These are phyloP conservation scores for Nymphalis io DNA, from an alignment of 1,140 invertebrate species.

Conservation along the genomic window DNA sequence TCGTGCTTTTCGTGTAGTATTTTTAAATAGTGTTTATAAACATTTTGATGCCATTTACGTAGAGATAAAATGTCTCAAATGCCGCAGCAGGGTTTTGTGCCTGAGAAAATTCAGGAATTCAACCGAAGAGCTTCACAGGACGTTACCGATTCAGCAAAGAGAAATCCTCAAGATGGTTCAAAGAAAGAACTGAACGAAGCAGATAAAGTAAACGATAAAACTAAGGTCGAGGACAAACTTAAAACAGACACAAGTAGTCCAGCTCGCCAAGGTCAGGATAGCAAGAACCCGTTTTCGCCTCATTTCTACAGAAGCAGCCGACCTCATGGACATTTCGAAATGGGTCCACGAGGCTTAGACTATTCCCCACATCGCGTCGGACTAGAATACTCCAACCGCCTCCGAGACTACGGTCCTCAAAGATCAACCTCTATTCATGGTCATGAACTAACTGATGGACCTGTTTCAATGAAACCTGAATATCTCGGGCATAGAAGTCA, in stretches of 20 bases:
- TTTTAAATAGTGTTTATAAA: constrained; percentile 58
- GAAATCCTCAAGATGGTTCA: constrained; percentile 42
- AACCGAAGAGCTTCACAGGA: constrained; percentile 70
- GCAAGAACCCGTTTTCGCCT: constrained; percentile 71
- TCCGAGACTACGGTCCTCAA: constrained; percentile 69
- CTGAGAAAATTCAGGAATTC: constrained; percentile 76
- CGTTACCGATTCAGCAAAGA: constrained; percentile 50
- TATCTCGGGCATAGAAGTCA: constrained; percentile 64
- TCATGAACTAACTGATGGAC: constrained; percentile 73
- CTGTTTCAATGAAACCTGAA: constrained; percentile 64
- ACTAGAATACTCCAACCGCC: constrained; percentile 67
- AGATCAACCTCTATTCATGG: constrained; percentile 77
- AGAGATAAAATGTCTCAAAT: constrained; percentile 68
- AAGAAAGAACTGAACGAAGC: constrained; percentile 61
- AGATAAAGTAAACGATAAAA: constrained; percentile 49
- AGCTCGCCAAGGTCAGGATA: constrained; percentile 52
- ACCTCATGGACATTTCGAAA: constrained; percentile 75
- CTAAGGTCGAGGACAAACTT: constrained; percentile 49
- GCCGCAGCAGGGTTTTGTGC: constrained; percentile 73
- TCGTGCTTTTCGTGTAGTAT: constrained; percentile 57
- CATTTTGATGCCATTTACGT: constrained; percentile 66
- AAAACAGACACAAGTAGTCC: constrained; percentile 48
- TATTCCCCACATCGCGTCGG: constrained; percentile 77
- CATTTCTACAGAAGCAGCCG: constrained; percentile 63
- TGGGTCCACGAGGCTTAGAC: constrained; percentile 75